Base-by-base conservation (phyloP, 2,797 vertebrate species). In the Xiphorhynchus erythropygius region DNA sequence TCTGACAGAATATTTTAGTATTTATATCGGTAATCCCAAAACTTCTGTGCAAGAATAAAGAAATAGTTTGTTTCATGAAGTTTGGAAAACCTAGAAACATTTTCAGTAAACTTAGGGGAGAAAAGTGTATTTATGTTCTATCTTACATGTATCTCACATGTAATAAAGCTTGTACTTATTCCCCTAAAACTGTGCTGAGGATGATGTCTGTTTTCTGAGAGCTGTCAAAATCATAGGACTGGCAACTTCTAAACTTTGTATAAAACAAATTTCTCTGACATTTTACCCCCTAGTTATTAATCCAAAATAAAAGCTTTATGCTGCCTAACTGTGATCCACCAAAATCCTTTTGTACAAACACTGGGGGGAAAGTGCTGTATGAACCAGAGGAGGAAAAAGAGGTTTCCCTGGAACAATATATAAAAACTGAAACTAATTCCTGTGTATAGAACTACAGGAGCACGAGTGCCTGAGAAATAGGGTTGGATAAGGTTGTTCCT, bases 91-190 rank as follows among this genome's bases (percentile, higher is more conserved):
- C 3, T 44, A 78, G 23, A 15, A 44, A 39, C 11, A n/a, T n/a
- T 28, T n/a, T 37, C 24, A 67, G 13, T 64, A 37, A 76, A 46
- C 5, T 27, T 56, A 2, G 35, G 1, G 3, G 1, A 0, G 7
- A 32, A 30, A 27, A 6, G 39, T 21, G 4, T 42, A n/a, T 63
- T 74, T 81, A n/a, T 63, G 3, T 75, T 90, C 15, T 35, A 5
- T 71, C 39, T 67, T 65, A 4, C 21, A 27, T 19, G 1, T 55
- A 11, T 81, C 41, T 75, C 35, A 17, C 10, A 33, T 25, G 9
- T 46, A 67, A 35, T 73, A 79, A 52, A 39, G 13, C 28, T 84
- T 82, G 16, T 80, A 67, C 23, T 47, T 55, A 50, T 47, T 80
- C 11, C 69, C 88, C 41, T 93, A 49, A 42, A 71, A 35, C 44